These are phyloP conservation scores for Galaxea fascicularis DNA, from an alignment of 92 coral and sea anemone genomes.

Conservation along the genomic window DNA sequence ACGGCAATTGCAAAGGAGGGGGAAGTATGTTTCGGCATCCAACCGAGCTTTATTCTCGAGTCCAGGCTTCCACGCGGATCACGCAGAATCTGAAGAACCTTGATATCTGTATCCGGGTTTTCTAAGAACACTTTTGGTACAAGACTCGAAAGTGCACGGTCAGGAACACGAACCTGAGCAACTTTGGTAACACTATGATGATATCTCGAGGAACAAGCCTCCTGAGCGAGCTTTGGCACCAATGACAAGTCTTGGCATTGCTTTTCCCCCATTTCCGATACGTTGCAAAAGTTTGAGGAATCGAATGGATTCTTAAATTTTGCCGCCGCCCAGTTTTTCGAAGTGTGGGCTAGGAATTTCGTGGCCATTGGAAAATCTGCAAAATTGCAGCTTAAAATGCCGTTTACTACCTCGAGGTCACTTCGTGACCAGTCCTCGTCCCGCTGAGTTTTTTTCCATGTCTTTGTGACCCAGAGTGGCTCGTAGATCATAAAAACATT, in stretches of 20 bases:
- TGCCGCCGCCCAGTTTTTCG: slow-evolving; percentile 38
- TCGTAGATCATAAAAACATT: slow-evolving; percentile 51
- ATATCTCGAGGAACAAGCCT: slow-evolving; percentile 13
- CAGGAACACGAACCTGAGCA: slow-evolving; percentile 31
- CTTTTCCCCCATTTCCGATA: not conserved
- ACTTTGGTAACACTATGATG: slow-evolving; percentile 52
- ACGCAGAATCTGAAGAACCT: slow-evolving; percentile 42
- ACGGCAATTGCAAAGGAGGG: not conserved
- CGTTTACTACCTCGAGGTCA: slow-evolving; percentile 37
- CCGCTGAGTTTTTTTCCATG: slow-evolving; percentile 14
- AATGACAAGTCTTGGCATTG: slow-evolving; percentile 29
- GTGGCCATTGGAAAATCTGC: slow-evolving; percentile 20
- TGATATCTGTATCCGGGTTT: slow-evolving; percentile 44
- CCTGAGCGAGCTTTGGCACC: slow-evolving; percentile 23
- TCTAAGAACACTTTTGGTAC: slow-evolving; percentile 28
- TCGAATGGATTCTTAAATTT: slow-evolving; percentile 37
- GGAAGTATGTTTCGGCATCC: slow-evolving; percentile 38
- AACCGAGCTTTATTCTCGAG: slow-evolving; percentile 36
- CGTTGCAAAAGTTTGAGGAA: slow-evolving; percentile 37
- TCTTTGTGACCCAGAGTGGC: slow-evolving; percentile 46
- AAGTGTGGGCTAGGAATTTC: slow-evolving; percentile 28
- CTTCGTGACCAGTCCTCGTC: slow-evolving; percentile 36
- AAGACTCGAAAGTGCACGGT: slow-evolving; percentile 6
- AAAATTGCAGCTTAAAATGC: slow-evolving; percentile 45
- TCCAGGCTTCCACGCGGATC: slow-evolving; percentile 46